Conservation (phyloP, 2,797 vertebrate genomes). For the Pseudomugil tenellus region DNA sequence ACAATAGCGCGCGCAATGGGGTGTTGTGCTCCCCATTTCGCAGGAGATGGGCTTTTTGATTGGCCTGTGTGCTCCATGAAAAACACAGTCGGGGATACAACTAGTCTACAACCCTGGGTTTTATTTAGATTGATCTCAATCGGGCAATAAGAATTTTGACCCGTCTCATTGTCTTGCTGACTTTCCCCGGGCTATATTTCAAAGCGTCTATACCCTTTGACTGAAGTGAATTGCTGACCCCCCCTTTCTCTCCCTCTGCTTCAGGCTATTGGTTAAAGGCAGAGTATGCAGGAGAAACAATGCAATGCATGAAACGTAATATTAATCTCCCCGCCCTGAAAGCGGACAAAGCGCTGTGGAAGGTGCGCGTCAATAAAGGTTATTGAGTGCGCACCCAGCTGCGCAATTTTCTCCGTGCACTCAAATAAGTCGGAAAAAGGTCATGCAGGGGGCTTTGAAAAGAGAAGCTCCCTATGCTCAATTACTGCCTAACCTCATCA, state of each 20-base stretch:
- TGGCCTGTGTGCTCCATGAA: slow-evolving; percentile 73
- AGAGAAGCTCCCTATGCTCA: slow-evolving; percentile 69
- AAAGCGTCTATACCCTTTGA: slow-evolving; percentile 76
- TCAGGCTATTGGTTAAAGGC: slow-evolving; percentile 67
- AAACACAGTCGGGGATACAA: slow-evolving; percentile 82
- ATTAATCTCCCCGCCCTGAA: slow-evolving; percentile 80
- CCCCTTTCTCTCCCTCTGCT: slow-evolving; percentile 43
- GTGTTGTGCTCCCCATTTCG: slow-evolving; percentile 71
- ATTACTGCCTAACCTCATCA: slow-evolving; percentile 49
- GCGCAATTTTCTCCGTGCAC: slow-evolving; percentile 70
- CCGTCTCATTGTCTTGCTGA: slow-evolving; percentile 73
- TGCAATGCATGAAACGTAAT: slow-evolving; percentile 81
- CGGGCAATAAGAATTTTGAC: slow-evolving; percentile 79
- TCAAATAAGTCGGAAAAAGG: slow-evolving; percentile 71
- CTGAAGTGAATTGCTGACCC: slow-evolving; percentile 63
- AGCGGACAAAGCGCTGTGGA: slow-evolving; percentile 75
- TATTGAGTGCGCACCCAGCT: slow-evolving; percentile 77
- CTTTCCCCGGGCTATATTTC: slow-evolving; percentile 79
- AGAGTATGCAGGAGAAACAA: slow-evolving; percentile 78
- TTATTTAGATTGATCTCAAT: slow-evolving; percentile 82
- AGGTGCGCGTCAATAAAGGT: slow-evolving; percentile 75
- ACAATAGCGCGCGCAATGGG: slow-evolving; percentile 77
- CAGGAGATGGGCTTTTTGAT: slow-evolving; percentile 76
- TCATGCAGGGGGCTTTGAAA: slow-evolving; percentile 70
- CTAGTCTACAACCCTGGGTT: slow-evolving; percentile 72